Evolutionary conservation across 2,113 vertebrate species (phyloP), one percentile per base, ranked within the genome.

Genomic region (Chloropsis cyanopogon): DNA sequence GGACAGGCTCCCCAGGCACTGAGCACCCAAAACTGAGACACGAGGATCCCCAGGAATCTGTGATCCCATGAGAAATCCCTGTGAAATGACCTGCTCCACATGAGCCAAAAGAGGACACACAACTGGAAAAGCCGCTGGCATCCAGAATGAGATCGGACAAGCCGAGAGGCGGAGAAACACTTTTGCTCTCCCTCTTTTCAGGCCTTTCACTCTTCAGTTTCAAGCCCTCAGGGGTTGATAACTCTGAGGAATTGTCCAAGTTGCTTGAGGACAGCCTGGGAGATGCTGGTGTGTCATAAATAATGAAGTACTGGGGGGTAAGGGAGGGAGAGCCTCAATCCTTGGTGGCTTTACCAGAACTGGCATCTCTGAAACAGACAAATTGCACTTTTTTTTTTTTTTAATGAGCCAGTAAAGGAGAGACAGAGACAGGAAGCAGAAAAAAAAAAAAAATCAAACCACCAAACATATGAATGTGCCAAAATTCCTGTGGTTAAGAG

Each of bases 391-490:
- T 57, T 24, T 24, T 37, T 37, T 37, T 37, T 37, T 37, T 37
- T 37, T 37, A 37, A 73, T 79, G 92, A 95, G 90, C 91, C 96
- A 94, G 61, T 81, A 88, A 80, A 88, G 60, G 68, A 94, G 24
- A 90, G 54, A 61, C 23, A 28, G 65, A 82, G 14, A 15, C 39
- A 82, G 72, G 25, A 72, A 87, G 22, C 21, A 37, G 33, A 8
- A 4, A 20, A 21, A 5, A 18, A 7, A 70, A 50, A 33, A 28
- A 16, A 49, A 37, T 9, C 15, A 37, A 37, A 37, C 37, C 37
- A 47, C 61, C 75, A 86, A 86, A 92, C 44, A 3, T 65, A 66
- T 29, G 57, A 91, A 93, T 86, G 80, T 90, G 85, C 86, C 64
- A 92, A 84, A 84, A 77, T 50, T 83, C 87, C 35, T 1, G 2